Evolutionary conservation across 1,140 invertebrate species (phyloP).

Genomic region (Andrena cerasifolii): DNA sequence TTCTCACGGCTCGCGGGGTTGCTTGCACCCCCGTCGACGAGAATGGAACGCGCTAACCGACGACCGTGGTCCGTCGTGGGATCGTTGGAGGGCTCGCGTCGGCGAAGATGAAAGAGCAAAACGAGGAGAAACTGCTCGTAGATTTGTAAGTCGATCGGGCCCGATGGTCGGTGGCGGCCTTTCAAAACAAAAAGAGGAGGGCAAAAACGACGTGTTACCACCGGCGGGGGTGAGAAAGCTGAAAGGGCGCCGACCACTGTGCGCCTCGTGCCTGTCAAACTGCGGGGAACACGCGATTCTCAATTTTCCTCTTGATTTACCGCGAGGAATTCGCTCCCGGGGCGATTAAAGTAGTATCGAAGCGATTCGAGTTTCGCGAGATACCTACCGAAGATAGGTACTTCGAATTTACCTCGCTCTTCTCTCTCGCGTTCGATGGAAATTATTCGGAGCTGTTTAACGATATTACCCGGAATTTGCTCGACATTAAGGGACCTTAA

Average conservation of each 20-base stretch:
- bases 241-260: conserved; percentile 46
- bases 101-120: conserved; percentile 77
- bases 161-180: conserved; percentile 62
- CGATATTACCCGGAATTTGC: too few relatives aligned
- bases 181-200: conserved; percentile 58
- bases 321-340: neutral
- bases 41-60: conserved; percentile 76
- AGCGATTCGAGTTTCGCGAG: too few relatives aligned
- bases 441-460: too few relatives aligned
- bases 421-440: too few relatives aligned
- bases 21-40: conserved; percentile 67
- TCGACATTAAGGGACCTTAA: too few relatives aligned
- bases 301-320: neutral
- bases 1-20: conserved; percentile 8
- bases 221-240: conserved; percentile 41
- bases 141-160: conserved; percentile 71
- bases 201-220: conserved; percentile 53
- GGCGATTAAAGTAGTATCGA: too few relatives aligned
- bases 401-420: too few relatives aligned
- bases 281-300: neutral
- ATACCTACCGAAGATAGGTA: too few relatives aligned
- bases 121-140: conserved; percentile 62
- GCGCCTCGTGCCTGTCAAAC: conserved; percentile 18
- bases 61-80: conserved; percentile 68
- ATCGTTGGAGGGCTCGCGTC: conserved; percentile 66